Evolutionary conservation across 2,797 vertebrate genomes (phyloP).

Genomic region (Poecilia gillii): DNA sequence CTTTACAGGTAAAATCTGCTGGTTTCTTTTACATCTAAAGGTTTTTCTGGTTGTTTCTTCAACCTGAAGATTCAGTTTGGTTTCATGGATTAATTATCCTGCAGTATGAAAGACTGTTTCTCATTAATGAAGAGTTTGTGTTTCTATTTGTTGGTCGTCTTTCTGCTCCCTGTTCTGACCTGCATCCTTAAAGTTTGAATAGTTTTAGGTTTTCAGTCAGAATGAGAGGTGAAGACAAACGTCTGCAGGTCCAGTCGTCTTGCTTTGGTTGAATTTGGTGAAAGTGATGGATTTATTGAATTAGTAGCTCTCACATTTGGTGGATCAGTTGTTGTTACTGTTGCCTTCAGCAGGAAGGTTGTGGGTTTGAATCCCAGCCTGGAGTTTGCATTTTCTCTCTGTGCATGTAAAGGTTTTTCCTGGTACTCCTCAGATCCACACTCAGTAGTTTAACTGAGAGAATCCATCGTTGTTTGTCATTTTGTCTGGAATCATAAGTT

Average conservation of each 20-base stretch:
- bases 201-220: too few relatives aligned
- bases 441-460: not conserved
- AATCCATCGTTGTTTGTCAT: not conserved
- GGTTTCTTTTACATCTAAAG: too few relatives aligned
- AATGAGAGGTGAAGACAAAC: not conserved
- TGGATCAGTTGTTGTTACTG: not conserved
- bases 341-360: not conserved
- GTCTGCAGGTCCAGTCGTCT: not conserved
- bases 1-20: not conserved
- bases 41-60: not conserved
- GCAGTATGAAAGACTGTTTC: not conserved
- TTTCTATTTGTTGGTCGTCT: not conserved
- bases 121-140: not conserved
- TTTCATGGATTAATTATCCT: not conserved
- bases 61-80: not conserved
- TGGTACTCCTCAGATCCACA: not conserved
- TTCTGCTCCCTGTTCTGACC: not conserved
- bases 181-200: too few relatives aligned
- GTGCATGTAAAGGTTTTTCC: not conserved
- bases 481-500: not conserved
- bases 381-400: not conserved
- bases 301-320: not conserved
- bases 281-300: not conserved
- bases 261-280: not conserved
- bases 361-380: not conserved